These are phyloP conservation scores for Rhagologus leucostigma DNA, from an alignment of 2,113 vertebrate species.

Conservation along the genomic window DNA sequence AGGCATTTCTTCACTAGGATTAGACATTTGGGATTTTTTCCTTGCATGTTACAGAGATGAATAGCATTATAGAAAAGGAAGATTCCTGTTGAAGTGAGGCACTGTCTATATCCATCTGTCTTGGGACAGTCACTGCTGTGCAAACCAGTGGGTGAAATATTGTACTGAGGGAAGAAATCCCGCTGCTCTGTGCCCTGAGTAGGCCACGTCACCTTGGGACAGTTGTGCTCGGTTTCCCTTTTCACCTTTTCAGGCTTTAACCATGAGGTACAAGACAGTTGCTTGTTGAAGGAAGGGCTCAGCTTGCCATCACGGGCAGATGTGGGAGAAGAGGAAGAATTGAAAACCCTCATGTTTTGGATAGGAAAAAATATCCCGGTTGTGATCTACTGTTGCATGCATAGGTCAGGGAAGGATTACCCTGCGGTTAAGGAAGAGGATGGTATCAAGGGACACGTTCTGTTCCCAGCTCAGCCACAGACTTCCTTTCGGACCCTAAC, in stretches of 20 bases:
- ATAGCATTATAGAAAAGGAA: background rate
- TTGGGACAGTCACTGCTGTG: background rate
- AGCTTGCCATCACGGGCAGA: background rate
- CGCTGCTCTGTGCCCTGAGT: background rate
- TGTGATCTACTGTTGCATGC: constrained; percentile 19
- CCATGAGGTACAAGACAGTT: background rate
- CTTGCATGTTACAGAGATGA: background rate
- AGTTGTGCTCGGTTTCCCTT: background rate
- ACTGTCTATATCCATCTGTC: background rate
- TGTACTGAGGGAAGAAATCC: background rate
- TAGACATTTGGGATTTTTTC: background rate
- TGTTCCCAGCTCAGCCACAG: constrained; percentile 46
- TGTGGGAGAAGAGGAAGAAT: background rate
- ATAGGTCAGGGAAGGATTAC: constrained; percentile 23
- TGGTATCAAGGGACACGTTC: constrained; percentile 37
- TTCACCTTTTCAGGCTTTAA: background rate
- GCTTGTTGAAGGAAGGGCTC: background rate
- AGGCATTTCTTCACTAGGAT: background rate
- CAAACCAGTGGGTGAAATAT: background rate
- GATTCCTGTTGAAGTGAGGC: background rate
- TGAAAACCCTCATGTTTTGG: background rate
- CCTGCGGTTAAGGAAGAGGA: constrained; percentile 10
- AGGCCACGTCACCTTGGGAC: background rate
- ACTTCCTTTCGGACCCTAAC: constrained; percentile 50
- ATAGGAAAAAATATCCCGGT: constrained; percentile 12